Conservation (phyloP, 2,888 invertebrate genomes). For the Camponotus fellah region DNA sequence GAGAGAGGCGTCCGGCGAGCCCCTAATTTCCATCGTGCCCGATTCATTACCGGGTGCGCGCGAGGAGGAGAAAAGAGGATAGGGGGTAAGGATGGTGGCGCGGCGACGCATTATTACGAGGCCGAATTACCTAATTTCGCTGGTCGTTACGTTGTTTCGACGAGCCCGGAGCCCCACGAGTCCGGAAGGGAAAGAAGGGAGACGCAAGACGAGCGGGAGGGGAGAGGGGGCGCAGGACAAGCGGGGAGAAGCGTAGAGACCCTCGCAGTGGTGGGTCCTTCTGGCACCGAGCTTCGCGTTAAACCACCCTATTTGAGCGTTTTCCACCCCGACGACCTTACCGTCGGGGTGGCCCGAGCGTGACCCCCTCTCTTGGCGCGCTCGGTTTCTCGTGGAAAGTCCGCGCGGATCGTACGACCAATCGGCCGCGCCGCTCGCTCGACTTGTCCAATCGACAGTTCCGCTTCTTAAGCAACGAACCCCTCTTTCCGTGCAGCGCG, state of each 20-base stretch:
- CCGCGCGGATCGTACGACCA: constrained; percentile 77
- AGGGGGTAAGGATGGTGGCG: constrained; percentile 72
- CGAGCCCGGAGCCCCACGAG: constrained; percentile 72
- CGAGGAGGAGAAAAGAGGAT: constrained; percentile 65
- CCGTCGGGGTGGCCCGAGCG: constrained; percentile 72
- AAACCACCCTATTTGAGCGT: constrained; percentile 86
- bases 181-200: constrained; percentile 59
- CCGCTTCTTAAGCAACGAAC: constrained; percentile 76
- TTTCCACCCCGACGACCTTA: constrained; percentile 86
- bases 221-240: constrained; percentile 13
- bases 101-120: constrained; percentile 84
- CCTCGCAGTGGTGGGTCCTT: constrained; percentile 82
- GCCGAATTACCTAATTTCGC: constrained; percentile 86
- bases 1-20: constrained; percentile 76
- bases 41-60: constrained; percentile 83
- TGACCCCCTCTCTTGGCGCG: constrained; percentile 65
- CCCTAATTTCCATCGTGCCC: constrained; percentile 83
- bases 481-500: constrained; percentile 72
- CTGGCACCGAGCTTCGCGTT: constrained; percentile 85
- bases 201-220: background rate
- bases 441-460: constrained; percentile 77
- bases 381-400: constrained; percentile 56
- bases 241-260: constrained; percentile 68
- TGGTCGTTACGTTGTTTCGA: constrained; percentile 85
- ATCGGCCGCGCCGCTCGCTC: constrained; percentile 57